Conservation (phyloP, 2,113 vertebrate species). For the Dendrocopos noguchii region DNA sequence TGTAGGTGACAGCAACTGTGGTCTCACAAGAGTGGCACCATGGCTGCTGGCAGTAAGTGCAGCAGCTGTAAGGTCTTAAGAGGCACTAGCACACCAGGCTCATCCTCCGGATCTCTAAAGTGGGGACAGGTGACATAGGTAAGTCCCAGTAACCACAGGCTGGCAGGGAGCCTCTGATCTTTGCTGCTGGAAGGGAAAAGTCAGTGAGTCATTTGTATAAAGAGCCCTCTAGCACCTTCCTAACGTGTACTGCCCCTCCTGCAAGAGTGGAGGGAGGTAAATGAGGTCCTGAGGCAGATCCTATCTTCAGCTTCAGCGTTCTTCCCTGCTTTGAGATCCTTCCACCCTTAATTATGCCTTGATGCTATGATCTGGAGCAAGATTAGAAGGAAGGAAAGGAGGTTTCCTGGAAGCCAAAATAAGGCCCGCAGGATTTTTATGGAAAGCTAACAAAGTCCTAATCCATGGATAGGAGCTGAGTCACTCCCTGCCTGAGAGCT, state of each 20-base stretch:
- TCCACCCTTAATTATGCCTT: neutral
- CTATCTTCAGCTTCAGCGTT: neutral
- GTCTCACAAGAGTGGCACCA: neutral
- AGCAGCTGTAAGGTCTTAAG: neutral
- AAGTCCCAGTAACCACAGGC: neutral
- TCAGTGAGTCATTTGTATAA: neutral
- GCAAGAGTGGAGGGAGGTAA: accelerated
- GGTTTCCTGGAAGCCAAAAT: neutral
- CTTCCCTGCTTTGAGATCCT: neutral
- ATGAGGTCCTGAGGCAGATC: accelerated
- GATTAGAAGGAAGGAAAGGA: neutral
- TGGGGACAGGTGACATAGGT: accelerated
- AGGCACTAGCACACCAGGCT: neutral
- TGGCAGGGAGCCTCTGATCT: neutral
- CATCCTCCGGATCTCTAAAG: neutral
- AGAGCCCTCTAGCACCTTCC: neutral
- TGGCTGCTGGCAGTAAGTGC: neutral
- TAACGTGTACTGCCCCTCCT: accelerated
- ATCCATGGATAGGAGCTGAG: neutral
- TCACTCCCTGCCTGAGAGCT: neutral
- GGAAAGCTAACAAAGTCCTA: neutral
- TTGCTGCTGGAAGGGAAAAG: neutral
- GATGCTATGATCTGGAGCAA: neutral
- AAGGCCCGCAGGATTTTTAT: neutral
- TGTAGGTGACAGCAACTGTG: neutral